phyloP scores from a whole-genome alignment of 35 echinoderm and acorn worm species.

The Patiria miniata region DNA sequence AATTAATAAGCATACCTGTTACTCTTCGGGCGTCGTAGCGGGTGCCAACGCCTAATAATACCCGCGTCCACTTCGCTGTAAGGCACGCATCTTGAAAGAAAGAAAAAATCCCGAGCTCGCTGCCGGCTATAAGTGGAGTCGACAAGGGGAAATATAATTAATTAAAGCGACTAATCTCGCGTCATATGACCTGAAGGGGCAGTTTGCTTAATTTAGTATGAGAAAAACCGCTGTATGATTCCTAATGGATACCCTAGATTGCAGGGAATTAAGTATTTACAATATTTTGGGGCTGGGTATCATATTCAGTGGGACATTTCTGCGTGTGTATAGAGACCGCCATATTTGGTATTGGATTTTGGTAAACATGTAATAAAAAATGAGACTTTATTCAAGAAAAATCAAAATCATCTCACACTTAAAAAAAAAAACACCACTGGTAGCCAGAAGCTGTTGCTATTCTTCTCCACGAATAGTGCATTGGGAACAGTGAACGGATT shows the following conservation, averaged over 20 bases:
- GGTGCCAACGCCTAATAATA: background rate
- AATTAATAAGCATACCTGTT: conserved; percentile 34
- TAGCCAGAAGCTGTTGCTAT: no score
- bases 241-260: conserved; percentile 25
- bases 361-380: no score
- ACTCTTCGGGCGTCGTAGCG: background rate
- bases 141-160: conserved; percentile 34
- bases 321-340: no score
- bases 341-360: no score
- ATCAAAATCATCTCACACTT: no score
- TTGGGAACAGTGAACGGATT: no score
- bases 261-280: background rate
- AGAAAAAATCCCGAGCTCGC: background rate
- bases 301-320: no score
- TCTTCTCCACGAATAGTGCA: no score
- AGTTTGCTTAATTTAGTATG: conserved; percentile 34
- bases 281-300: no score
- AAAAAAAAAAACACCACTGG: no score
- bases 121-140: conserved; percentile 16
- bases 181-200: conserved; percentile 22
- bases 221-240: conserved; percentile 24
- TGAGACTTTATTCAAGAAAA: no score
- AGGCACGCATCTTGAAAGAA: background rate
- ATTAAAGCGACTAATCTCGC: conserved; percentile 31
- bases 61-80: background rate